phyloP scores from a whole-genome alignment of 2,888 invertebrate genomes.

The Thera obeliscata region DNA sequence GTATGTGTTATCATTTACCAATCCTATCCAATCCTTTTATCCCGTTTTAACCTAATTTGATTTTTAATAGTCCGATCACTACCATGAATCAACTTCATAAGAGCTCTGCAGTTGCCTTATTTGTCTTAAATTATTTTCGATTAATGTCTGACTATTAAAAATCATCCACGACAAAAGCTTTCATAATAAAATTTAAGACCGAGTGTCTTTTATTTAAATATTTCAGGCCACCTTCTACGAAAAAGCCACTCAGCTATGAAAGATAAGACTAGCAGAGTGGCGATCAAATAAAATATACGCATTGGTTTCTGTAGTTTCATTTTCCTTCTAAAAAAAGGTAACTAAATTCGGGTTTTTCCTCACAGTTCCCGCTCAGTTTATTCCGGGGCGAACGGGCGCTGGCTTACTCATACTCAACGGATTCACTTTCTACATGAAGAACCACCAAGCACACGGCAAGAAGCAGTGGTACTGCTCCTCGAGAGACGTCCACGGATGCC shows the following conservation, averaged over 20 bases:
- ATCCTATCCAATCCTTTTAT: slow-evolving; percentile 9
- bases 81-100: no score
- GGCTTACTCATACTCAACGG: slow-evolving; percentile 75
- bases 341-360: slow-evolving; percentile 41
- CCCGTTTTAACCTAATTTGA: slow-evolving; percentile 4
- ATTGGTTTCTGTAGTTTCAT: slow-evolving; percentile 40
- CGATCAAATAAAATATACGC: slow-evolving; percentile 19
- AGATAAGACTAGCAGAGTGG: background rate
- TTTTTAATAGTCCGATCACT: background rate
- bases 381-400: slow-evolving; percentile 76
- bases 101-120: no score
- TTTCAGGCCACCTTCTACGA: background rate
- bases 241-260: background rate
- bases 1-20: slow-evolving; percentile 33
- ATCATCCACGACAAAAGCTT: background rate
- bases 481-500: slow-evolving; percentile 75
- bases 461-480: slow-evolving; percentile 82
- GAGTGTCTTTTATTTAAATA: background rate
- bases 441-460: slow-evolving; percentile 78
- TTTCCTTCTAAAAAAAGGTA: slow-evolving; percentile 40
- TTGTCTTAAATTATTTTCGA: background rate
- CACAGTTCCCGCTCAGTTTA: slow-evolving; percentile 79
- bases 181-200: slow-evolving; percentile 23
- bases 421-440: slow-evolving; percentile 81
- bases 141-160: background rate